Conservation (phyloP, 2,113 vertebrate species). For the Calonectris borealis region DNA sequence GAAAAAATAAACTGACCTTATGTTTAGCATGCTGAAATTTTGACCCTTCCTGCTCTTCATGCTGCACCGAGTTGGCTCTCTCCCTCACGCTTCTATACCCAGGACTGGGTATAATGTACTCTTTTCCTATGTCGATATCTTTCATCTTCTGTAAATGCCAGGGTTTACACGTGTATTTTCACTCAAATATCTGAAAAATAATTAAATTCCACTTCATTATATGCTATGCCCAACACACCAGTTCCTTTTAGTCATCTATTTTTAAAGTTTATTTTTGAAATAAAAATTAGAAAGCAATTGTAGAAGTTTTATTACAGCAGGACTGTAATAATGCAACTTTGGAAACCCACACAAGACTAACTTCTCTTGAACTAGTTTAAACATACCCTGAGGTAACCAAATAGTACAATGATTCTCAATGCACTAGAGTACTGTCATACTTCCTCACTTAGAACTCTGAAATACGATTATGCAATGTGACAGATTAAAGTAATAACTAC, state of each 20-base stretch:
- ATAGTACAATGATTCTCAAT: background rate
- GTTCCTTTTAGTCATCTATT: background rate
- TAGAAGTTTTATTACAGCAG: background rate
- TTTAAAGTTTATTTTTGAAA: background rate
- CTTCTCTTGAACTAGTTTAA: constrained; percentile 33
- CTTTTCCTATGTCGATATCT: constrained; percentile 88
- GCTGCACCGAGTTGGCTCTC: constrained; percentile 66
- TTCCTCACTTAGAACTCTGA: background rate
- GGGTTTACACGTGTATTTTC: constrained; percentile 50
- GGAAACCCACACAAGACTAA: background rate
- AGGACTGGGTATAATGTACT: constrained; percentile 82
- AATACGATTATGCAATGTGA: background rate
- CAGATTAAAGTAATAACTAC: background rate
- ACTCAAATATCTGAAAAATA: constrained; percentile 10
- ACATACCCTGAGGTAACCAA: constrained; percentile 2
- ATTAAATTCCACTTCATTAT: background rate
- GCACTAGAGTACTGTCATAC: background rate
- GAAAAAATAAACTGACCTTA: constrained; percentile 67
- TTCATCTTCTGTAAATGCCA: constrained; percentile 84
- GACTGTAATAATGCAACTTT: background rate
- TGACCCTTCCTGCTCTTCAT: constrained; percentile 69
- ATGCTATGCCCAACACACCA: accelerated
- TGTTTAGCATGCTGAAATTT: constrained; percentile 71
- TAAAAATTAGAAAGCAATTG: background rate
- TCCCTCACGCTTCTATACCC: constrained; percentile 79